Evolutionary conservation across 2,888 invertebrate genomes (phyloP), one percentile per base, ranked within the genome.

Genomic region (Agrochola lychnidis): DNA sequence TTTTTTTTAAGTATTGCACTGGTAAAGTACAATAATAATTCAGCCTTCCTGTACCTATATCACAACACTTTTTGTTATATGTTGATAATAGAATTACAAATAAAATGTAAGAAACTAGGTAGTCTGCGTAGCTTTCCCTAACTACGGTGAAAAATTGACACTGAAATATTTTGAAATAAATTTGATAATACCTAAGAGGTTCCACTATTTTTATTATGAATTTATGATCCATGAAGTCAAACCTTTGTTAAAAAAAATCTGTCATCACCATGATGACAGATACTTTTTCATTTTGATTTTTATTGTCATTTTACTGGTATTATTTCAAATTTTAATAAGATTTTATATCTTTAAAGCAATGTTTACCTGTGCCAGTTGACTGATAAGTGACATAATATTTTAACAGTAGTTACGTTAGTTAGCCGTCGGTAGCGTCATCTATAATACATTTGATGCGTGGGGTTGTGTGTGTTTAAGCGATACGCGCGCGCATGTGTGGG

Each of bases 341-440:
- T 61, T 69, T 53, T 72, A 40, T 71, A 62, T 48, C 69, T 82
- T 71, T 72, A 57, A 14, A 66, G 36, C 83, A 77, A 84, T 70
- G 89, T 90, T 86, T 87, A 87, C 88, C 82, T 83, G 82, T 76
- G 78, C 84, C 86, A 88, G 88, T 88, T 86, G 76, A 83, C 73
- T 90, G 91, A 91, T 93, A 87, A 81, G 79, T 79, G 89, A 89
- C 86, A 86, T 86, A 87, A 88, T 87, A 87, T 77, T 78, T 92
- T 91, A 93, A 92, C 93, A 91, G 90, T 88, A 85, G 85, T 67
- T 73, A 66, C 78, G 83, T 87, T 87, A 89, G 85, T 87, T 75
- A 85, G 84, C 86, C 76, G 79, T 84, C 87, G 86, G 85, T 81
- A 89, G 91, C 91, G 91, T 93, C 93, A 88, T 91, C 88, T 92